Base-by-base conservation (phyloP, 2,113 vertebrate genomes). In the Glaucomys volans region DNA sequence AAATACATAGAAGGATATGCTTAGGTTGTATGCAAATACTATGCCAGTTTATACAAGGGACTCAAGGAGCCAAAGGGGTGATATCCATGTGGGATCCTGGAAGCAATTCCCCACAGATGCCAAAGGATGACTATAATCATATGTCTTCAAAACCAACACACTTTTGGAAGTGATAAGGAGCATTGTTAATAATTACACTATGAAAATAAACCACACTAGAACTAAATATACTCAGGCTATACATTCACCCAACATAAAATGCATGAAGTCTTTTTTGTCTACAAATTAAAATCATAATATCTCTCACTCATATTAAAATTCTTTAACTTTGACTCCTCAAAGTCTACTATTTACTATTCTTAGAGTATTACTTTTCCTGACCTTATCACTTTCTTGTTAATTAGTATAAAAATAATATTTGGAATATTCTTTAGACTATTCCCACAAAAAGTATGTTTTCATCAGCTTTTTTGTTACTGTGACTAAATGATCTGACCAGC, bases 251-350 rank as follows among this genome's bases (percentile, higher is more conserved):
- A 85, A 67, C 35, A 42, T 76, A 89, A 82, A 82, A 54, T 37
- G 4, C 9, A 37, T 4, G 44, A 86, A 74, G 8, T 52, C 7
- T 92, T 67, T 72, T 67, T 37, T 90, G 52, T 35, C 35, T 86
- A 67, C 44, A 90, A 59, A 92, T 90, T 22, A 57, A 89, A 83
- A 90, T 77, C 17, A 30, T 59, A 52, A 20, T 57, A 37, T 69
- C 16, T 75, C 26, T 84, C 57, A 87, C 2, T 66, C 12, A 42
- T 72, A 66, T 42, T 64, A 4, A 3, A 92, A 88, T 47, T n/a
- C 2, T 83, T 96, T 87, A 66, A 72, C 26, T 64, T 95, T 84
- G 20, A 81, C 35, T 90, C 54, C 52, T 93, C 59, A 82, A 85
- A 72, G 37, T 37, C 13, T 93, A 40, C 14, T 44, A 47, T 50